Conservation (phyloP, 2,888 invertebrate species). For the Prenolepis imparis region DNA sequence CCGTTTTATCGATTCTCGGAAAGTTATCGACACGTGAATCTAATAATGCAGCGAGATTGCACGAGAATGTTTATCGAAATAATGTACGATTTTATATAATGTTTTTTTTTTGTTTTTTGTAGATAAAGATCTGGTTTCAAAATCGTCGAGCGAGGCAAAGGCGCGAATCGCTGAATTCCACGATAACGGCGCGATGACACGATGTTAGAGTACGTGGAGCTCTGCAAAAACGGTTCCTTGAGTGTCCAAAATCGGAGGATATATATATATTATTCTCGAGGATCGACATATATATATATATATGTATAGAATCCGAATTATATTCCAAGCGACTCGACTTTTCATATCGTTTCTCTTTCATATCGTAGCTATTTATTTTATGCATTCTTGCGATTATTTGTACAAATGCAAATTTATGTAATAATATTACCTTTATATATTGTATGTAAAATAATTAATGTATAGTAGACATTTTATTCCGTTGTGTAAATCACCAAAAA, state of each 20-base stretch:
- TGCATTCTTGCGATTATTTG: background rate
- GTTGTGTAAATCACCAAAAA: no score
- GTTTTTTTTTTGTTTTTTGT: conserved; percentile 58
- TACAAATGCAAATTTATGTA: conserved; percentile 22
- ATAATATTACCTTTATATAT: background rate
- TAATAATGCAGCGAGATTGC: background rate
- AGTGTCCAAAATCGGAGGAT: background rate
- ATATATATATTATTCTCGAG: background rate
- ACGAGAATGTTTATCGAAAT: background rate
- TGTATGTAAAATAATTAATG: background rate
- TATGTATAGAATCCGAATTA: background rate
- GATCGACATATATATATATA: background rate
- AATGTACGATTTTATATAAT: background rate
- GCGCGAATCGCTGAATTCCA: conserved; percentile 86
- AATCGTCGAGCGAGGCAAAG: conserved; percentile 92
- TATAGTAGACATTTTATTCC: no score
- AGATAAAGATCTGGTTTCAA: conserved; percentile 92
- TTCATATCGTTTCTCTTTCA: background rate
- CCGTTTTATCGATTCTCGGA: background rate
- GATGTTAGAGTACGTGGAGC: background rate
- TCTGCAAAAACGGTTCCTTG: background rate
- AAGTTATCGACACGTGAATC: background rate
- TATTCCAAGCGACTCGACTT: background rate
- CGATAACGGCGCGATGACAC: conserved; percentile 20
- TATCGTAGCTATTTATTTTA: background rate